A percentile compares a stretch with the other conserved stretches of the same genome.
Conservation (phyloP, 2,113 vertebrate genomes). For the Ophthalmolycus amberensis region DNA sequence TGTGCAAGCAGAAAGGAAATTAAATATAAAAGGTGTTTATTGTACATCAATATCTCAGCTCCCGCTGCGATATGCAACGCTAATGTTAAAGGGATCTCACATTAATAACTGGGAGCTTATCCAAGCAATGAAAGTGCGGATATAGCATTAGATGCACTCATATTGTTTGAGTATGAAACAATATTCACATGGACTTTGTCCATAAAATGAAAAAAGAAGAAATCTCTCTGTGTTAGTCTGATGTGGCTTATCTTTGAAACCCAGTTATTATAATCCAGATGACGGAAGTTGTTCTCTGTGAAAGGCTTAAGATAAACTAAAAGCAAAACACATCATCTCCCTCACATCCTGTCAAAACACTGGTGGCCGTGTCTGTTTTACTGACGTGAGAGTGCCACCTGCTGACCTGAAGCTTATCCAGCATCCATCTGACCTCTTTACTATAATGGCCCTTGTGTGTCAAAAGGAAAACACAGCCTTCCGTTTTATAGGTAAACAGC, state of each 20-base stretch:
- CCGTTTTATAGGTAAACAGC: slow-evolving; percentile 2
- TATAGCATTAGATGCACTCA: slow-evolving; percentile 15
- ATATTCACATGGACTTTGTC: slow-evolving; percentile 3
- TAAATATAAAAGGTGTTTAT: neutral
- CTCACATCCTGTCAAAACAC: slow-evolving; percentile 7
- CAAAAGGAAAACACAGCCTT: slow-evolving; percentile 11
- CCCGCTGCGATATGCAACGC: neutral
- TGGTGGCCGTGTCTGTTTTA: slow-evolving; percentile 14
- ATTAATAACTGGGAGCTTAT: neutral
- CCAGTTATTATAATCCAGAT: slow-evolving; percentile 31
- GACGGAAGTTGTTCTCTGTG: slow-evolving; percentile 34
- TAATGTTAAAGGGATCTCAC: slow-evolving; percentile 17
- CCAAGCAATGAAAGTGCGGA: neutral
- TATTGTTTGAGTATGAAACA: slow-evolving; percentile 13
- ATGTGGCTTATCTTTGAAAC: slow-evolving; percentile 38
- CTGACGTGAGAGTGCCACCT: slow-evolving; percentile 79
- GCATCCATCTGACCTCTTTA: slow-evolving; percentile 27
- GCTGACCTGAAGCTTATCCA: slow-evolving; percentile 58
- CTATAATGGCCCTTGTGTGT: neutral
- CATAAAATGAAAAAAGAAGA: neutral
- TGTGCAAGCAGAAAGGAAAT: neutral
- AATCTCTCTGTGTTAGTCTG: slow-evolving; percentile 11
- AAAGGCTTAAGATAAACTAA: slow-evolving; percentile 46
- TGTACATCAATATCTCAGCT: neutral
- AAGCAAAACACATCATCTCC: slow-evolving; percentile 48